Evolutionary conservation across 2,888 invertebrate genomes (phyloP).

Genomic region (Argyresthia albistria): DNA sequence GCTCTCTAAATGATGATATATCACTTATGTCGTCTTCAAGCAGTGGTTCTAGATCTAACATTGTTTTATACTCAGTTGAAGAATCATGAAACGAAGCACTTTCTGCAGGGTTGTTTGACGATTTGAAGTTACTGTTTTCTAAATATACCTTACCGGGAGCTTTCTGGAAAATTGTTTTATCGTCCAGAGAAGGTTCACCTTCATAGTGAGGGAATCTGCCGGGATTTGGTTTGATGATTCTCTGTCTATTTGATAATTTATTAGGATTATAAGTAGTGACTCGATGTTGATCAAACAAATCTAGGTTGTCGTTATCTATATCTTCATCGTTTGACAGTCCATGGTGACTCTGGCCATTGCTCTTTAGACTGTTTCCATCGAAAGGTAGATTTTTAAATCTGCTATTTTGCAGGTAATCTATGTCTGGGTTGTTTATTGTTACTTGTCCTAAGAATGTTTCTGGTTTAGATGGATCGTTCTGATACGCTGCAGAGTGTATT

Average conservation of each 20-base stretch:
- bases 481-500: constrained; percentile 70
- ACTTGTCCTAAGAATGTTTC: constrained; percentile 76
- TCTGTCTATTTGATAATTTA: constrained; percentile 44
- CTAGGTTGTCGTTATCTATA: constrained; percentile 52
- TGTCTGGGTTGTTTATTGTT: constrained; percentile 73
- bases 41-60: constrained; percentile 69
- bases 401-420: constrained; percentile 55
- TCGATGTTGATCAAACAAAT: constrained; percentile 53
- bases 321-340: constrained; percentile 46
- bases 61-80: constrained; percentile 61
- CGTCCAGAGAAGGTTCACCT: constrained; percentile 7
- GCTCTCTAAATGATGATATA: constrained; percentile 54
- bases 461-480: constrained; percentile 72
- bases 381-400: constrained; percentile 61
- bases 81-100: constrained; percentile 7
- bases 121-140: constrained; percentile 23
- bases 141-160: constrained; percentile 25
- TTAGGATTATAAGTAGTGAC: constrained; percentile 64
- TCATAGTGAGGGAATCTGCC: constrained; percentile 37
- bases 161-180: constrained; percentile 9
- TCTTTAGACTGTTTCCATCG: constrained; percentile 63
- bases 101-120: constrained; percentile 15
- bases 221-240: constrained; percentile 44
- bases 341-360: constrained; percentile 53
- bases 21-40: constrained; percentile 73